Base-by-base conservation (phyloP, 2,888 invertebrate genomes). In the Slavum lentiscoides region DNA sequence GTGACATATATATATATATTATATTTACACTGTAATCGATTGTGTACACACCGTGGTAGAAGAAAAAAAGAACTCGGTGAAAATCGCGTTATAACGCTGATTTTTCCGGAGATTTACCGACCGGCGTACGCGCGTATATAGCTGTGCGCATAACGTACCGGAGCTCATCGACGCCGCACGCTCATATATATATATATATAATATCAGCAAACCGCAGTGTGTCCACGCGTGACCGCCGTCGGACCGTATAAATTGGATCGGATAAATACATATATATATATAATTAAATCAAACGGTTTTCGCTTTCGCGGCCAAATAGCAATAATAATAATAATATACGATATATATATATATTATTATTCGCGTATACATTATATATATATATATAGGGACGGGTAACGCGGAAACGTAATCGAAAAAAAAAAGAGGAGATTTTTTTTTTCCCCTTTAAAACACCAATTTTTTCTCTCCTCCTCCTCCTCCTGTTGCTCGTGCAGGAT, bases 231-330 rank as follows among this genome's bases (percentile, higher is more conserved):
- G 55, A 39, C 39, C n/a, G 55, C 53, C 55, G 55, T 37, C 55
- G 37, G 64, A 80, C 70, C 77, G 70, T 64, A 21, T 64, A 80
- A 30, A 80, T 70, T 72, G 70, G 77, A 64, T 80, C 64, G 62
- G 37, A 15, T 21, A 21, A 53, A 64, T 49, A 13, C n/a, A n/a
- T 30, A 30, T 30, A 30, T 30, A 43, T 1, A 9, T 9, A 43
- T 80, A 70, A 80, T 72, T 64, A 64, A 70, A 70, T 53, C 55
- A 2, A 55, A 80, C 19, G 23, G 64, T 80, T 80, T 80, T 80
- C 70, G 77, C 61, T 80, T 80, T 80, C 64, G 43, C 66, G 8
- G 30, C 66, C 17, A 15, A 9, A 30, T n/a, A 30, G 7, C 11
- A 49, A 30, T 30, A 30, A 30, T 30, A 30, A 30, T 30, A 30